Conservation (phyloP, 2,888 invertebrate genomes). For the Eurytoma adleriae region DNA sequence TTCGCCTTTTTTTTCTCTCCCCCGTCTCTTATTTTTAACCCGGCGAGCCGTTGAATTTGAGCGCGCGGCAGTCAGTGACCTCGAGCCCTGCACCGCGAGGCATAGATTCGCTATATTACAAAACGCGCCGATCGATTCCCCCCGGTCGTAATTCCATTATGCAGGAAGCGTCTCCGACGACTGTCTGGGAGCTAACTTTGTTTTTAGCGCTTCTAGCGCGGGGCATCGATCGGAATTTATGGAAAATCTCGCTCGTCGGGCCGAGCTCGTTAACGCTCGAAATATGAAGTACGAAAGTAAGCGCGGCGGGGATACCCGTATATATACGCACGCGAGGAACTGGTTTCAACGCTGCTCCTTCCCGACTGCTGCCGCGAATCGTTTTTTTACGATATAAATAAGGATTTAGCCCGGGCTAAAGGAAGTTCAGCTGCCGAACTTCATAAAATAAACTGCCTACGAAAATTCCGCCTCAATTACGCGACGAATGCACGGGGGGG, state of each 20-base stretch:
- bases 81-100: not conserved
- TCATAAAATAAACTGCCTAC: no score
- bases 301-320: not conserved
- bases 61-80: constrained; percentile 19
- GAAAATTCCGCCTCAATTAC: no score
- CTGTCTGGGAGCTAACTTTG: not conserved
- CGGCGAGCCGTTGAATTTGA: not conserved
- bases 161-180: not conserved
- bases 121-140: constrained; percentile 3
- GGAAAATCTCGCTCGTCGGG: not conserved
- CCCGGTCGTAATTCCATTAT: constrained; percentile 28
- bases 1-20: not conserved
- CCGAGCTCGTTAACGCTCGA: not conserved
- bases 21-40: not conserved
- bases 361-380: not conserved
- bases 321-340: not conserved
- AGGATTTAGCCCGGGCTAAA: not conserved
- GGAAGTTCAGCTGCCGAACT: no score
- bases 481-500: no score
- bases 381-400: constrained; percentile 9
- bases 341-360: not conserved
- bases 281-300: not conserved
- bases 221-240: not conserved
- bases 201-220: not conserved
- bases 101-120: not conserved